These are phyloP conservation scores for Maccullochella peelii DNA, from an alignment of 2,113 vertebrate species.

Conservation along the genomic window DNA sequence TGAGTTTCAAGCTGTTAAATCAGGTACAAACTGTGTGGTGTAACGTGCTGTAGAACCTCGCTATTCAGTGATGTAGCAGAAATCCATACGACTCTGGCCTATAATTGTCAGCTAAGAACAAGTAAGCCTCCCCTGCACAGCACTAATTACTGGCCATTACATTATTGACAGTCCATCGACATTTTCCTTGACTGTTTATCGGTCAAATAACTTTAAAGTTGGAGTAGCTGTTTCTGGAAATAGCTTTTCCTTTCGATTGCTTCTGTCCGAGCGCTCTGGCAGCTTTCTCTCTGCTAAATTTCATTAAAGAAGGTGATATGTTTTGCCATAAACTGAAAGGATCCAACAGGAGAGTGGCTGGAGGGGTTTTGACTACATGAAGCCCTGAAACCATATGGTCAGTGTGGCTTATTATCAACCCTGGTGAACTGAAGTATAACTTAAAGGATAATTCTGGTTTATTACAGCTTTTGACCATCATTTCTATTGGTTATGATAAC, in stretches of 20 bases:
- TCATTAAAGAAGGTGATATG: background rate
- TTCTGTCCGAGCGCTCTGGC: background rate
- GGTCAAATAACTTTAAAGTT: conserved; percentile 34
- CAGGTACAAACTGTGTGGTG: background rate
- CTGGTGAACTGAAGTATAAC: background rate
- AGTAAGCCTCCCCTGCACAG: conserved; percentile 56
- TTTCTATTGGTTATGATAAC: background rate
- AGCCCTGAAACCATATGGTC: background rate
- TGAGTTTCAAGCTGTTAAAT: conserved; percentile 11
- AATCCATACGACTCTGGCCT: conserved; percentile 43
- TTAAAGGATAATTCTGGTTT: background rate
- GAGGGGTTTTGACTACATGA: background rate
- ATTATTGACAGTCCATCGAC: conserved; percentile 68
- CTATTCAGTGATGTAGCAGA: conserved; percentile 31
- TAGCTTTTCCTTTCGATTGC: conserved; percentile 6
- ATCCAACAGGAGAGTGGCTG: background rate
- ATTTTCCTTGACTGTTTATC: conserved; percentile 48
- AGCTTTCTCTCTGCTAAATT: conserved; percentile 17
- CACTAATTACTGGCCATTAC: conserved; percentile 73
- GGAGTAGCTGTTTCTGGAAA: conserved; percentile 45
- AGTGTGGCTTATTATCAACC: background rate
- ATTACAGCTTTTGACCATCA: background rate
- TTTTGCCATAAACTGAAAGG: background rate
- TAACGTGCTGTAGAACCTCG: background rate
- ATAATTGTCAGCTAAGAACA: conserved; percentile 53